Evolutionary conservation across 1,140 invertebrate genomes (phyloP), one percentile per base, ranked within the genome.

Genomic region (Cydia fagiglandana): DNA sequence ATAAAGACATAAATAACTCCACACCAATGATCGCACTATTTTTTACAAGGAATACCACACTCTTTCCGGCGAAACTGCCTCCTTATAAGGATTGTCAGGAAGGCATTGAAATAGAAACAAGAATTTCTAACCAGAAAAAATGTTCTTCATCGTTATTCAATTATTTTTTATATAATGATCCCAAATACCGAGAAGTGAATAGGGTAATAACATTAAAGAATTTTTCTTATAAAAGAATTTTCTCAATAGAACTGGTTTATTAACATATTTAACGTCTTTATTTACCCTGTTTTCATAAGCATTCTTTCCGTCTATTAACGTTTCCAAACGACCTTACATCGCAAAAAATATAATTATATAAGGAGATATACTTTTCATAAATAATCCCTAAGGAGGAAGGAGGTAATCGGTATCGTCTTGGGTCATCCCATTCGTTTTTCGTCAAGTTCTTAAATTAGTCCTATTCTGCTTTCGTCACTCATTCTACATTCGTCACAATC

Each of bases 71-170:
- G n/a, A 20, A 20, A 24, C 56, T 24, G 9, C 6, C 50, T 10
- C 56, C 56, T 61, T 61, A 17, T 61, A 61, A 2, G 20, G 56
- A 10, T 20, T 61, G 56, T 12, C 56, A 61, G 56, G 56, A 61
- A 61, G 56, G n/a, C 20, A 61, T 61, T 61, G 56, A 61, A 61
- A 24, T 61, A 10, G 56, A 61, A 61, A 24, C 56, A 61, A 61
- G 56, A 61, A 61, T 61, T 24, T 61, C 7, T 61, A 24, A 61
- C 2, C 12, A 24, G 56, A 61, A 61, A 61, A 61, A 24, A 10
- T 47, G 10, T 61, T 24, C 20, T 61, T 24, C 56, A 1, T 24
- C 56, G 15, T 61, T 61, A 61, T 24, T 61, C 17, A 61, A 61
- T 61, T 61, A 61, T 61, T 61, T 24, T 61, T 61, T 12, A 20